Base-by-base conservation (phyloP, 2,797 vertebrate genomes). In the Oreortyx pictus region DNA sequence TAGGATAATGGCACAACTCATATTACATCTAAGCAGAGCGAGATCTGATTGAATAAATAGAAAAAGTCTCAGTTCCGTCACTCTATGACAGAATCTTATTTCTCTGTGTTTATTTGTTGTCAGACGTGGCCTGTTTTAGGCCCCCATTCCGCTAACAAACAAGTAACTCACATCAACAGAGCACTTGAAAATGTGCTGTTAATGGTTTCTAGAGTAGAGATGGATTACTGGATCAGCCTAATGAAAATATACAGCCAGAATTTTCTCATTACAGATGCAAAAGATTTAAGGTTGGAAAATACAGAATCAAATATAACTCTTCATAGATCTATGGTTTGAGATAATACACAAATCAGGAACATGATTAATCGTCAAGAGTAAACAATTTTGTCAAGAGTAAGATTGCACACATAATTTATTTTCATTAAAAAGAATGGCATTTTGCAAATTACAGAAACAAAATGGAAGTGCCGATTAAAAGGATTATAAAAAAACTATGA, bases 201-300 rank as follows among this genome's bases (percentile, higher is more conserved):
- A 96, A 95, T 92, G 91, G 74, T 90, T 93, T 92, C 52, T 44
- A 49, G 91, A 71, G 80, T 83, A 90, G 67, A 94, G 89, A 95
- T 84, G 52, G 52, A 95, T 94, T 91, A 89, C 52, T 76, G 37
- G 71, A 88, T 92, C 86, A 92, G n/a, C 25, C 17, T 89, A 89
- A 88, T 86, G 85, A 76, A 93, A 92, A 94, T 35, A 92, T 94
- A 90, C 81, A 90, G 70, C 52, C 31, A 77, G 66, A 92, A 20
- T 82, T 86, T 92, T 88, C 82, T 91, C 80, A 92, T 92, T 92
- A 67, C n/a, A 47, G 64, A 86, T 91, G 64, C 71, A 46, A 66
- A 90, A 88, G 12, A 81, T 64, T 87, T 88, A 77, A 86, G 37
- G 44, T 61, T 93, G 77, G 71, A 92, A 92, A 93, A 94, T 50